Percentiles rank a stretch among this genome's conserved stretches.
Evolutionary conservation across 2,888 invertebrate genomes (phyloP).

Genomic region (Loripinus fragilis): DNA sequence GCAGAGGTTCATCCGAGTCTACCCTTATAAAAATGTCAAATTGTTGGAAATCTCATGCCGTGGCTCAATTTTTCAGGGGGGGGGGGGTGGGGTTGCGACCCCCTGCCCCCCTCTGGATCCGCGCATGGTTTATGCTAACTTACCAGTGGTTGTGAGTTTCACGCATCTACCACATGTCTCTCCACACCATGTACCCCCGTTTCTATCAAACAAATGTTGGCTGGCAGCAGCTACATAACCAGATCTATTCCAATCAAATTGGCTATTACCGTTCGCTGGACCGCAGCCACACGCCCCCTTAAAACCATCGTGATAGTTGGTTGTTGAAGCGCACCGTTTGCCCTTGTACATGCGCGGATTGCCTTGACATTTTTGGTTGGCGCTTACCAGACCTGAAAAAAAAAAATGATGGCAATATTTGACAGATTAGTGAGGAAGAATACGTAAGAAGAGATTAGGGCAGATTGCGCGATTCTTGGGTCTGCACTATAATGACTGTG

Average conservation of each 20-base stretch:
- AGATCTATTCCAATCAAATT: constrained; percentile 67
- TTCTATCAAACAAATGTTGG: constrained; percentile 63
- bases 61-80: too few species aligned
- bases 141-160: constrained; percentile 74
- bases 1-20: too few species aligned
- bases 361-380: constrained; percentile 49
- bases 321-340: constrained; percentile 74
- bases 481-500: too few species aligned
- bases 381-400: constrained; percentile 28
- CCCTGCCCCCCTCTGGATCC: too few species aligned
- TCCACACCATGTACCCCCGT: constrained; percentile 67
- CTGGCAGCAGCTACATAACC: constrained; percentile 67
- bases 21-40: too few species aligned
- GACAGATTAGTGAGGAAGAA: too few species aligned
- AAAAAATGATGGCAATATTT: too few species aligned
- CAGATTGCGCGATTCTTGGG: too few species aligned
- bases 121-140: too few species aligned
- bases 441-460: too few species aligned
- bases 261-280: constrained; percentile 37
- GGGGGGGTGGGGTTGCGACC: too few species aligned
- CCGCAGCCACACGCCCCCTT: constrained; percentile 73
- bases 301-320: constrained; percentile 70
- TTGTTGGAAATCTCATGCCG: too few species aligned
- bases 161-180: constrained; percentile 70
- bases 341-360: constrained; percentile 64